These are phyloP conservation scores for Notothenia coriiceps DNA, from an alignment of 2,113 vertebrate genomes.

Conservation along the genomic window DNA sequence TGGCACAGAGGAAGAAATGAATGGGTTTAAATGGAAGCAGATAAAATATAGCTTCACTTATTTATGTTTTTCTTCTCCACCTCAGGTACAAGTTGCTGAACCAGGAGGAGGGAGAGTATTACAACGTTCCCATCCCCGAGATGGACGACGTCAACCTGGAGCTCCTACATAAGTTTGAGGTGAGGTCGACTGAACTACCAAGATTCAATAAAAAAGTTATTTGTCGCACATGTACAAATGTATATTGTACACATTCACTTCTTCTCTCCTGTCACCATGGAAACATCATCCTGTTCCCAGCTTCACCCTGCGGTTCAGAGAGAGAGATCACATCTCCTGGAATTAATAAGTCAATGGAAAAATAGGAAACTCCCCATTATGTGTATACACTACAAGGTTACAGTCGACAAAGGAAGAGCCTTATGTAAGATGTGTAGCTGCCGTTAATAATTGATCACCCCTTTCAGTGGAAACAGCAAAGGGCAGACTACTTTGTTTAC, in stretches of 20 bases:
- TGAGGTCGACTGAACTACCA: constrained; percentile 61
- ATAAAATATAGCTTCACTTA: background rate
- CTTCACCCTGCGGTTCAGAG: constrained; percentile 19
- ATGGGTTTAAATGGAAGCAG: background rate
- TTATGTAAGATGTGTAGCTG: background rate
- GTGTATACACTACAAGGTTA: background rate
- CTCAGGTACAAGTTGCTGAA: constrained; percentile 95
- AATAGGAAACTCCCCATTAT: background rate
- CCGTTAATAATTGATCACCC: background rate
- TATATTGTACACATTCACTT: background rate
- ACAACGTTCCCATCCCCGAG: constrained; percentile 96
- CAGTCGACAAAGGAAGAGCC: background rate
- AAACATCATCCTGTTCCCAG: constrained; percentile 39
- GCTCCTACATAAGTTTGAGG: constrained; percentile 96
- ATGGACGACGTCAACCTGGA: constrained; percentile 92
- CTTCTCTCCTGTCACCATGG: constrained; percentile 54
- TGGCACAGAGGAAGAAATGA: background rate
- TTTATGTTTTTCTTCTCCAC: background rate
- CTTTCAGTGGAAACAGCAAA: background rate
- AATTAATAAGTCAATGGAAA: constrained; percentile 16
- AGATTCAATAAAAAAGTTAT: background rate
- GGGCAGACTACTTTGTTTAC: background rate
- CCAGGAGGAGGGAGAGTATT: constrained; percentile 97
- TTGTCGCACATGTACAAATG: background rate
- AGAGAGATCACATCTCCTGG: constrained; percentile 18